Conservation (phyloP, 2,113 vertebrate genomes). For the Ursus arctos region DNA sequence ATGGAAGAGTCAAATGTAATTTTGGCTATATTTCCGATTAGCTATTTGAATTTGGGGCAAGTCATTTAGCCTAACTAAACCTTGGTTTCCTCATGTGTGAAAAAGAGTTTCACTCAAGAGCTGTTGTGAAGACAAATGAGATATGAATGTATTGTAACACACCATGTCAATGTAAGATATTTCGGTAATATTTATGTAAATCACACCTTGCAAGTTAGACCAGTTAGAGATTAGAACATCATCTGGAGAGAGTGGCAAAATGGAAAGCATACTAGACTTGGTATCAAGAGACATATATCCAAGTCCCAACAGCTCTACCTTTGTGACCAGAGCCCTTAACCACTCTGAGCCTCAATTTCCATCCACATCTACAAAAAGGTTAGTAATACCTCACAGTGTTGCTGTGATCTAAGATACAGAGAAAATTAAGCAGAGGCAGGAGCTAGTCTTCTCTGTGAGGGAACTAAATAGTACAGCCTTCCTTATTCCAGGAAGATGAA, state of each 20-base stretch:
- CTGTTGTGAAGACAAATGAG: neutral
- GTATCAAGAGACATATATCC: neutral
- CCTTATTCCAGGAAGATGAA: neutral
- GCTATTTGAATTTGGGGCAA: neutral
- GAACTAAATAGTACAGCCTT: neutral
- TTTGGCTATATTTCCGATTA: neutral
- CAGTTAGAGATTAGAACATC: conserved; percentile 2
- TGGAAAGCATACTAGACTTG: neutral
- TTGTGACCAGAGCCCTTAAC: neutral
- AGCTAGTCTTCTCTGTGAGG: neutral
- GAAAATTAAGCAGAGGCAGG: neutral
- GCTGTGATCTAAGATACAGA: neutral
- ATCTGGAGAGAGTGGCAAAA: neutral
- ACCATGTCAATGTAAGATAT: neutral
- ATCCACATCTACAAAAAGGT: neutral
- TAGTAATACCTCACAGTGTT: neutral
- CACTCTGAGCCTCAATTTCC: conserved; percentile 1
- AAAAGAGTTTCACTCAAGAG: neutral
- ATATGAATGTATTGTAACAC: neutral
- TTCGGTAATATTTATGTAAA: conserved; percentile 18
- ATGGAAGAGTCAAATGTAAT: neutral
- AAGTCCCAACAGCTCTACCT: neutral
- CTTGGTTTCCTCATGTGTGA: neutral
- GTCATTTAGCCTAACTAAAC: neutral
- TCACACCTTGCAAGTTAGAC: conserved; percentile 3